Percentiles rank a stretch among this genome's conserved stretches.
Conservation (phyloP, 2,113 vertebrate genomes). For the Perca fluviatilis region DNA sequence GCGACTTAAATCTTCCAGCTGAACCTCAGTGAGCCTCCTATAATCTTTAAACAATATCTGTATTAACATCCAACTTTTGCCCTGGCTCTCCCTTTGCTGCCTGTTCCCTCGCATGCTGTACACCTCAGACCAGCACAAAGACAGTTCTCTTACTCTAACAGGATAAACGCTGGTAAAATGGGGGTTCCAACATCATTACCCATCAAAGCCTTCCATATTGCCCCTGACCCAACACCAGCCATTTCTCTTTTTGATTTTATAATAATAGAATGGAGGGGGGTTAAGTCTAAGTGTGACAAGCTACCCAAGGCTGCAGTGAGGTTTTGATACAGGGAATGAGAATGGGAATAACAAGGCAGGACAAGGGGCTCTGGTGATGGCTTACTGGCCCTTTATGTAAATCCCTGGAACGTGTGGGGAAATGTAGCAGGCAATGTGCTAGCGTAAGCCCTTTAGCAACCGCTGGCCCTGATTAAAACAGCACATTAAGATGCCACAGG, state of each 20-base stretch:
- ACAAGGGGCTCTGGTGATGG: slow-evolving; percentile 39
- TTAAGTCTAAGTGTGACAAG: slow-evolving; percentile 44
- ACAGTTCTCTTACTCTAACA: slow-evolving; percentile 50
- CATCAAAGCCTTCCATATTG: slow-evolving; percentile 72
- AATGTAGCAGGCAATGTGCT: slow-evolving; percentile 62
- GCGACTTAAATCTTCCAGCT: slow-evolving; percentile 75
- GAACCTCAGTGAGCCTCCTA: slow-evolving; percentile 75
- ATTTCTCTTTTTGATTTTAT: slow-evolving; percentile 75
- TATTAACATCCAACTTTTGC: slow-evolving; percentile 78
- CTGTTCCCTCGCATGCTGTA: slow-evolving; percentile 23
- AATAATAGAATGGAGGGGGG: slow-evolving; percentile 22
- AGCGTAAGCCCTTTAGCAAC: slow-evolving; percentile 67
- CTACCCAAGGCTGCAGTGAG: slow-evolving; percentile 5
- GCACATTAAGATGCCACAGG: slow-evolving; percentile 76
- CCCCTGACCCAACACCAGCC: slow-evolving; percentile 51
- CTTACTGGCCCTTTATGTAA: slow-evolving; percentile 67
- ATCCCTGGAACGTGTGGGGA: slow-evolving; percentile 56
- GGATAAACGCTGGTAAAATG: slow-evolving; percentile 76
- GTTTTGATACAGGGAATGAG: slow-evolving; percentile 51
- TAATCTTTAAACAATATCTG: slow-evolving; percentile 82
- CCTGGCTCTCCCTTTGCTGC: slow-evolving; percentile 43
- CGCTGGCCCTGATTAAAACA: slow-evolving; percentile 75
- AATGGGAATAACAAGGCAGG: slow-evolving; percentile 53
- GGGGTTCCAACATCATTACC: slow-evolving; percentile 73
- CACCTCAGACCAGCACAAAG: slow-evolving; percentile 62